Base-by-base conservation (phyloP, 2,113 vertebrate species). In the Arvicanthis niloticus region DNA sequence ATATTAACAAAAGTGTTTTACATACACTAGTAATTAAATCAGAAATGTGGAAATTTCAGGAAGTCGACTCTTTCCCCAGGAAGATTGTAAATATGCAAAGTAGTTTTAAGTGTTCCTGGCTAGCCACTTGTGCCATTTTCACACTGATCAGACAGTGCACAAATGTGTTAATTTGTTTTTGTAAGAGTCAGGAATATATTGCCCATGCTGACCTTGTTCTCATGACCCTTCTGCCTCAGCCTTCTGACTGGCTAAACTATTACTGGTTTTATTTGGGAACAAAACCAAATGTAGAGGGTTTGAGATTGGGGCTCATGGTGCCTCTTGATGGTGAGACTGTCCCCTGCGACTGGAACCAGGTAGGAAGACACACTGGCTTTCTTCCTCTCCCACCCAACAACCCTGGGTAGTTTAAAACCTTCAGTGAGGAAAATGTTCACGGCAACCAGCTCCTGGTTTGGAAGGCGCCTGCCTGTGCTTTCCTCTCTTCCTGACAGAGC, bases 61-160 rank as follows among this genome's bases (percentile, higher is more conserved):
- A 87, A 93, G 80, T 67, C 67, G 34, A 56, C 26, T 95, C 77
- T 84, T 88, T 42, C 95, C 76, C 84, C 82, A 58, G 88, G 58
- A 67, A 96, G 90, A 90, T 92, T 40, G 40, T 62, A 92, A 87
- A 73, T 89, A 42, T 6, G 58, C 22, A 67, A 68, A 62, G 34
- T 65, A 84, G 37, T 65, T 53, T 65, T 42, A 42, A 45, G 58
- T 65, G 17, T 51, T n/a, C 13, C 29, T 22, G 75, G 60, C n/a
- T 67, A 84, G 19, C 70, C 15, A 31, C 67, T 91, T 85, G 16
- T 9, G 78, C 58, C 53, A 6, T 45, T 53, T 89, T 65, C 80
- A n/a, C n/a, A n/a, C n/a, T n/a, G n/a, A n/a, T n/a, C n/a, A n/a
- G 56, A 48, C 16, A 19, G 48, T n/a, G 77, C 60, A 82, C 65